Evolutionary conservation across 2,113 vertebrate species (phyloP).

Genomic region (Phaetusa simplex): DNA sequence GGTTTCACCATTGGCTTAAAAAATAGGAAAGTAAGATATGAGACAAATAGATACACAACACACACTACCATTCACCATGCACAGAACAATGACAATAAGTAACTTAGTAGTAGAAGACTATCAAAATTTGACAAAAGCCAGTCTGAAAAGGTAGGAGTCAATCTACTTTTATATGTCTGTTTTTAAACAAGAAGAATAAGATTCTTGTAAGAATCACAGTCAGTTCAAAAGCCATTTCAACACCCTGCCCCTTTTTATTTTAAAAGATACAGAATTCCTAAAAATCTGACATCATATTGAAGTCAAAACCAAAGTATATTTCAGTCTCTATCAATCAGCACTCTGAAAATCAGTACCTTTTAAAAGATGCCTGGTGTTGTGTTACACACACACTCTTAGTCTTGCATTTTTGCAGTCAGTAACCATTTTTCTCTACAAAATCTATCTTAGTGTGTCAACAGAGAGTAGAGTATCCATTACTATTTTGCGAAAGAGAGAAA

Average conservation of each 20-base stretch:
- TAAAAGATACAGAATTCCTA: neutral
- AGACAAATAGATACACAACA: neutral
- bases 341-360: neutral
- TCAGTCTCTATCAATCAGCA: neutral
- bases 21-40: neutral
- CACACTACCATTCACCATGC: neutral
- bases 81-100: neutral
- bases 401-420: neutral
- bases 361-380: neutral
- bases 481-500: neutral
- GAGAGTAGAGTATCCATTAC: neutral
- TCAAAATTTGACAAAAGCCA: neutral
- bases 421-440: neutral
- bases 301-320: neutral
- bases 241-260: neutral
- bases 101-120: neutral
- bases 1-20: neutral
- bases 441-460: neutral
- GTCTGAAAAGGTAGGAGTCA: neutral
- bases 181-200: neutral
- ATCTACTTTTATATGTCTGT: neutral
- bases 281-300: neutral
- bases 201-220: neutral
- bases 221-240: neutral
- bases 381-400: neutral